phyloP scores from a whole-genome alignment of 2,888 invertebrate species.

The Ctenicera cuprea region DNA sequence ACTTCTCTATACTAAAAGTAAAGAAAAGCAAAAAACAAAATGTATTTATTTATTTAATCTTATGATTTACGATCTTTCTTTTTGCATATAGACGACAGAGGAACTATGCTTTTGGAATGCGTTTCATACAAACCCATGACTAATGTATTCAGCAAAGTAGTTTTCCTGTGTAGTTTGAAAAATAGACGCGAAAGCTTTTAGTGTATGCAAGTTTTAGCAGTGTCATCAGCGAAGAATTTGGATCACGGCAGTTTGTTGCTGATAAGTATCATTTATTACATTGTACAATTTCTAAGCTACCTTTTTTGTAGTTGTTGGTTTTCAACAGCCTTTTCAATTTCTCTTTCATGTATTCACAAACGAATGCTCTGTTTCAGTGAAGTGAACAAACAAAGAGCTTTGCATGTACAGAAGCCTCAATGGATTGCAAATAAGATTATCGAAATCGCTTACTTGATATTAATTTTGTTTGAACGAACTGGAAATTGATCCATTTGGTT shows the following conservation, averaged over 20 bases:
- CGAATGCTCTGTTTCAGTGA: not conserved
- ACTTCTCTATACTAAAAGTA: too few relatives aligned
- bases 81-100: too few relatives aligned
- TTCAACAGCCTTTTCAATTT: not conserved
- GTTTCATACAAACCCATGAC: too few relatives aligned
- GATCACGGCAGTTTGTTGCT: not conserved
- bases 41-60: too few relatives aligned
- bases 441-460: not conserved
- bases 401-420: not conserved
- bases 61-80: too few relatives aligned
- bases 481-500: not conserved
- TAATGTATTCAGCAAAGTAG: too few relatives aligned
- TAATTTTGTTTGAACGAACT: not conserved
- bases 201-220: not conserved
- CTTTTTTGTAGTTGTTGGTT: not conserved
- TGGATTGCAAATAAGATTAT: not conserved
- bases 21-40: too few relatives aligned
- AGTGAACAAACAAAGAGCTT: slow-evolving; percentile 3
- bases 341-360: not conserved
- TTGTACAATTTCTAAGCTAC: not conserved
- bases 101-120: too few relatives aligned
- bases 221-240: slow-evolving; percentile 1
- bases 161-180: too few relatives aligned
- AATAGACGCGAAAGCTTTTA: slow-evolving; percentile 1
- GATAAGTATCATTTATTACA: slow-evolving; percentile 8